These are phyloP conservation scores for Tichodroma muraria DNA, from an alignment of 2,113 vertebrate species.

Conservation along the genomic window DNA sequence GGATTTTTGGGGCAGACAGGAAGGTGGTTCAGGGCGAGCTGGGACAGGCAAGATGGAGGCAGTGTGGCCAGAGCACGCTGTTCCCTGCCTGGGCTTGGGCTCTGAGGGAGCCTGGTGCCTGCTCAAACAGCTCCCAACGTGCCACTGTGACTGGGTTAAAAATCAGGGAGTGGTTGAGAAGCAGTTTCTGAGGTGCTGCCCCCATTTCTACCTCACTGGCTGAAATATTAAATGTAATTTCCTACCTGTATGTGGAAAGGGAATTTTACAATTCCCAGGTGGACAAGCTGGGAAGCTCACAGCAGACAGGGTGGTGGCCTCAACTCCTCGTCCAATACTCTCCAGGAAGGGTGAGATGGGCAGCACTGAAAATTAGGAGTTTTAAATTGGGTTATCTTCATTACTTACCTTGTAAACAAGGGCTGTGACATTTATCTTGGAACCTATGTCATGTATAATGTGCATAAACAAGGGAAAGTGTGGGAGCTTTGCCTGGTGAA, in stretches of 20 bases:
- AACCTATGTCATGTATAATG: neutral
- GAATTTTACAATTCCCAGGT: neutral
- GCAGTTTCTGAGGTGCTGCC: neutral
- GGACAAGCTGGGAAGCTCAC: neutral
- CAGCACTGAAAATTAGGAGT: no score
- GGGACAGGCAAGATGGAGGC: neutral
- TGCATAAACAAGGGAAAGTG: neutral
- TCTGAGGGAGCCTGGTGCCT: neutral
- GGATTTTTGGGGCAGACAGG: neutral
- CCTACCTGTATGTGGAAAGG: neutral
- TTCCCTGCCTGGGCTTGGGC: neutral
- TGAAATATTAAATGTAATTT: neutral
- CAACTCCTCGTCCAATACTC: neutral
- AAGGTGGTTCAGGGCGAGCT: neutral
- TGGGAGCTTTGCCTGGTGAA: neutral
- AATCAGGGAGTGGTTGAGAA: constrained; percentile 19
- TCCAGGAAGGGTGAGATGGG: neutral
- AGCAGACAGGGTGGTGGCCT: neutral
- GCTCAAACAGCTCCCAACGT: constrained; percentile 21
- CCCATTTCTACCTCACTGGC: neutral
- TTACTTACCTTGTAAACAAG: neutral
- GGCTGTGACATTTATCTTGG: neutral
- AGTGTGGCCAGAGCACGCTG: neutral
- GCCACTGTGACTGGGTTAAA: neutral
- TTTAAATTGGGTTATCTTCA: no score